Conservation (phyloP, 2,888 invertebrate genomes). For the Amiota minor region DNA sequence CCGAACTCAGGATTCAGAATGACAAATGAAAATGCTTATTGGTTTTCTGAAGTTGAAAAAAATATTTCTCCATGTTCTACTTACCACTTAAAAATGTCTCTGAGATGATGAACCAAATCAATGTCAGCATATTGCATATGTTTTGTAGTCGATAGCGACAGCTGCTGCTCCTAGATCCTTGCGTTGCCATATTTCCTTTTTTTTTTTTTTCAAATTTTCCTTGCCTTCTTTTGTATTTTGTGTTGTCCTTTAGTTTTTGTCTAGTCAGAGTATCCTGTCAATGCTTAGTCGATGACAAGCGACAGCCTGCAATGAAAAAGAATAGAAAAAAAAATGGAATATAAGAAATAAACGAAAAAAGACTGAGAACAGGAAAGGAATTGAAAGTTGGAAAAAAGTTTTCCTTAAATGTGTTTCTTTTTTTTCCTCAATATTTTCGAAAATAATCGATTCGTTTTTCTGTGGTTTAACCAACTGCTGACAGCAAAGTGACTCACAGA, state of each 20-base stretch:
- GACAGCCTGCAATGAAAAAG: constrained; percentile 41
- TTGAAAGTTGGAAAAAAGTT: constrained; percentile 26
- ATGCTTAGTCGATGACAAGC: too few species aligned
- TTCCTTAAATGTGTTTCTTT: not conserved
- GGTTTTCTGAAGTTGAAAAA: not conserved
- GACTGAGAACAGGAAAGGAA: not conserved
- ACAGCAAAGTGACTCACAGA: not conserved
- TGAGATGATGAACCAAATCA: constrained; percentile 72
- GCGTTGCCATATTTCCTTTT: constrained; percentile 2
- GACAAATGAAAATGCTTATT: not conserved
- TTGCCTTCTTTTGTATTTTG: constrained; percentile 6
- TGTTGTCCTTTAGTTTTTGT: constrained; percentile 36
- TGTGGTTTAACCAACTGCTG: constrained; percentile 2
- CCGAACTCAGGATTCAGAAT: not conserved
- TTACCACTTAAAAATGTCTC: constrained; percentile 72
- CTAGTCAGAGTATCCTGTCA: too few species aligned
- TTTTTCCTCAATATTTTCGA: not conserved
- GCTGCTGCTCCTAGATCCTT: constrained; percentile 1
- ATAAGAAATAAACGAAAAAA: not conserved
- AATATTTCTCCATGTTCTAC: constrained; percentile 42
- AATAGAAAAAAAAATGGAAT: not conserved
- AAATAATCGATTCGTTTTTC: not conserved
- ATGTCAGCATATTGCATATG: constrained; percentile 70
- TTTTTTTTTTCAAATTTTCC: constrained; percentile 13
- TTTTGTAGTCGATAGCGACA: constrained; percentile 48